Evolutionary conservation across 2,888 invertebrate genomes (phyloP).

Genomic region (Chorisops tibialis): DNA sequence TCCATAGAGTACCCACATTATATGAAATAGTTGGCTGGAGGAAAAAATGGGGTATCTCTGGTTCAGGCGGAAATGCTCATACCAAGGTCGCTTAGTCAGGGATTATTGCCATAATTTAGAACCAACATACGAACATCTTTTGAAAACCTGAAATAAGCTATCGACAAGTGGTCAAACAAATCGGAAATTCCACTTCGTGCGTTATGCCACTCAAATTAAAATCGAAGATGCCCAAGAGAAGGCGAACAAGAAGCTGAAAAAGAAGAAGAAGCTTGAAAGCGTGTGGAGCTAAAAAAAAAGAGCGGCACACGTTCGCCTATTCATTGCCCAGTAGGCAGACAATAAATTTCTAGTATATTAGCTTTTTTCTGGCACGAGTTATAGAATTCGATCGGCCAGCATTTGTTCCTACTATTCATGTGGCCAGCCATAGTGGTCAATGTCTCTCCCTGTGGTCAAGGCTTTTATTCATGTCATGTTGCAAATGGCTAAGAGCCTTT

Average conservation of each 20-base stretch:
- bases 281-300: not conserved
- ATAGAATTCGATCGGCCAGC: not conserved
- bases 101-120: conserved; percentile 11
- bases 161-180: conserved; percentile 11
- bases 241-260: not conserved
- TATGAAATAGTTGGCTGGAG: too few species aligned
- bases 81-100: not conserved
- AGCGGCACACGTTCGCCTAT: conserved; percentile 3
- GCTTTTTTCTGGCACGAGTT: conserved; percentile 11
- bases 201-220: conserved; percentile 14
- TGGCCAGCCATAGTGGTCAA: not conserved
- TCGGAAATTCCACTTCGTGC: conserved; percentile 23
- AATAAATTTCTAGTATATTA: conserved; percentile 18
- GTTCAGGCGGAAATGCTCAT: conserved; percentile 20
- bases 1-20: too few species aligned
- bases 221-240: not conserved
- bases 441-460: not conserved
- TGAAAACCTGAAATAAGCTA: conserved; percentile 2
- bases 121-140: not conserved
- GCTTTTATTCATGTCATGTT: conserved; percentile 7
- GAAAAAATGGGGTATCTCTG: too few species aligned
- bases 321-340: not conserved
- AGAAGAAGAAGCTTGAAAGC: conserved; percentile 1
- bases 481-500: not conserved
- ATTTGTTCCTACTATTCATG: not conserved